Percentiles rank a stretch among this genome's conserved stretches.
phyloP scores from a whole-genome alignment of 2,888 invertebrate species.

The Sabatieria punctata region DNA sequence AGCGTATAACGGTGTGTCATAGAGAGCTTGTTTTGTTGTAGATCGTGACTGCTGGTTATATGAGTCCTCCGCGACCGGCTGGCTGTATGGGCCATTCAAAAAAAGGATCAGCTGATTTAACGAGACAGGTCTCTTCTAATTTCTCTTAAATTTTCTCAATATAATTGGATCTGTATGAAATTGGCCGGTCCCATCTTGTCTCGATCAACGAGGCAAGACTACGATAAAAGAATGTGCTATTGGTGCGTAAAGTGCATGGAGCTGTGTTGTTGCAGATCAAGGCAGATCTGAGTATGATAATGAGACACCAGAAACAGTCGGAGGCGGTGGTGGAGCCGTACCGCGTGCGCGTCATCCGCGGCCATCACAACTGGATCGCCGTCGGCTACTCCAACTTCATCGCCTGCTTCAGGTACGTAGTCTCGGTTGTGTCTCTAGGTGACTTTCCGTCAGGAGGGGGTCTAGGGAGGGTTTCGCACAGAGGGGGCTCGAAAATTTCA shows the following conservation, averaged over 20 bases:
- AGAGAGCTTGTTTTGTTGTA: background rate
- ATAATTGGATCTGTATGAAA: background rate
- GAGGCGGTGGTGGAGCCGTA: constrained; percentile 51
- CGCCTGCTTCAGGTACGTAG: constrained; percentile 63
- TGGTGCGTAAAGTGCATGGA: background rate
- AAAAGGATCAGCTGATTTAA: constrained; percentile 15
- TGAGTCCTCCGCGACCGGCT: constrained; percentile 1
- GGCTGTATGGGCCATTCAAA: constrained; percentile 11
- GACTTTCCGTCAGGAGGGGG: too few species aligned
- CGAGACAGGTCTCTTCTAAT: constrained; percentile 13
- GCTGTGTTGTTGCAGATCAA: constrained; percentile 4
- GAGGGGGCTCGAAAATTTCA: too few species aligned
- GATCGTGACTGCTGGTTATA: background rate
- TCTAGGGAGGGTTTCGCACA: too few species aligned
- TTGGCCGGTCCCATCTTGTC: background rate
- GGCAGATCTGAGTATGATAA: constrained; percentile 8
- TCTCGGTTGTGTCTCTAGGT: background rate
- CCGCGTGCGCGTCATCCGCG: constrained; percentile 76
- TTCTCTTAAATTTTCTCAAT: background rate
- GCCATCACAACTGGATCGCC: constrained; percentile 93
- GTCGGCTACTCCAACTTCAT: constrained; percentile 91
- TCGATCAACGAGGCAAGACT: background rate
- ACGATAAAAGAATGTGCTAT: background rate
- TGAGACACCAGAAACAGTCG: constrained; percentile 4
- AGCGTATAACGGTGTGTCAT: too few species aligned